phyloP scores from a whole-genome alignment of 2,797 vertebrate genomes.

The Argyrosomus regius region DNA sequence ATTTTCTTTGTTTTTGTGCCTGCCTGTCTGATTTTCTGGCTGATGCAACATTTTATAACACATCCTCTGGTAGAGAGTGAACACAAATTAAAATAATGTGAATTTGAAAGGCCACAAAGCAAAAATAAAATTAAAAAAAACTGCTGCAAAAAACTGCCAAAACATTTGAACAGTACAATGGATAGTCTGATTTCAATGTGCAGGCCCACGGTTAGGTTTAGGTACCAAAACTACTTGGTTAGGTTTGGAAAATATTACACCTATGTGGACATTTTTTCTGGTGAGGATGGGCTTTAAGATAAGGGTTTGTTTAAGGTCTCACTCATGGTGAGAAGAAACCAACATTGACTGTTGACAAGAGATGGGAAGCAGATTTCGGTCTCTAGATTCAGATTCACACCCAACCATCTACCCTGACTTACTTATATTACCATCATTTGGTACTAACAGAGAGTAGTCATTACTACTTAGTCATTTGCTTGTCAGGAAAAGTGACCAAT shows the following conservation, averaged over 20 bases:
- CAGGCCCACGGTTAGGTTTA: no score
- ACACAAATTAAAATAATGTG: slow-evolving; percentile 3
- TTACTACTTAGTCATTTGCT: neutral
- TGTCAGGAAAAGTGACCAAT: slow-evolving; percentile 2
- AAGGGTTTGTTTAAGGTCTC: no score
- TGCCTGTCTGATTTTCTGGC: neutral
- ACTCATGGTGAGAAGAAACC: no score
- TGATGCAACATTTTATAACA: neutral
- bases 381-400: neutral
- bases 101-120: neutral
- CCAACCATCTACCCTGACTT: neutral
- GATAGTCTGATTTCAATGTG: neutral
- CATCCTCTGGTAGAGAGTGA: neutral
- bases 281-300: no score
- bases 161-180: neutral
- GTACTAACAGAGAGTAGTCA: neutral
- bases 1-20: slow-evolving; percentile 6
- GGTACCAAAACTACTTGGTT: no score
- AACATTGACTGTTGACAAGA: no score
- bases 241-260: no score
- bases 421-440: neutral
- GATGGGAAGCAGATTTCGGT: neutral
- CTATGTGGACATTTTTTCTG: no score
- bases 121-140: neutral
- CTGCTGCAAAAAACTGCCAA: neutral